A percentile compares a stretch with the other conserved stretches of the same genome.
Evolutionary conservation across 2,888 invertebrate genomes (phyloP).

Genomic region (Macrostomum cliftonense): DNA sequence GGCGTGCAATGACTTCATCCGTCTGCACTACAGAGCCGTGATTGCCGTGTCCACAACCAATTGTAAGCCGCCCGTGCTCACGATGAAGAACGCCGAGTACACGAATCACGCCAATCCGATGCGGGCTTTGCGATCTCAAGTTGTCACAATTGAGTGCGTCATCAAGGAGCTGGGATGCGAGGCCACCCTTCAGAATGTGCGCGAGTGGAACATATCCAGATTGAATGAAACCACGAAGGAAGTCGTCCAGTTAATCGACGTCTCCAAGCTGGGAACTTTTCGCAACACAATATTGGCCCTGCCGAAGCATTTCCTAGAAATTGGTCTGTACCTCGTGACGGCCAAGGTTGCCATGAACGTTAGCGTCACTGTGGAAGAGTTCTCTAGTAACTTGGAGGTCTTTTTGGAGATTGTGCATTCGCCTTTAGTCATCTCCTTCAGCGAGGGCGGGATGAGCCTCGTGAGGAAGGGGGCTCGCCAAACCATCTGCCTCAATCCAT

Average conservation of each 20-base stretch:
- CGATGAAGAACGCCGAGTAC: not conserved
- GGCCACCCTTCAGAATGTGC: constrained; percentile 18
- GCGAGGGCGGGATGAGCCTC: constrained; percentile 22
- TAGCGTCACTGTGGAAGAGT: constrained; percentile 11
- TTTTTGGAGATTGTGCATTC: constrained; percentile 23
- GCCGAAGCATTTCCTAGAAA: constrained; percentile 20
- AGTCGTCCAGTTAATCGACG: not conserved
- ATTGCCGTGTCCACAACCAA: constrained; percentile 4
- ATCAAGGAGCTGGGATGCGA: constrained; percentile 21
- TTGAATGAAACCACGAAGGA: constrained; percentile 3
- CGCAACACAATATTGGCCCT: constrained; percentile 18
- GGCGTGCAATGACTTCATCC: constrained; percentile 5
- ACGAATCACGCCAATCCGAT: constrained; percentile 3
- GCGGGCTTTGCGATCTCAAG: constrained; percentile 8
- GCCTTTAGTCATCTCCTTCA: constrained; percentile 25
- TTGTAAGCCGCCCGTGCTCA: constrained; percentile 6
- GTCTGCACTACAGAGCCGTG: constrained; percentile 8
- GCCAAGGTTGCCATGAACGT: constrained; percentile 25
- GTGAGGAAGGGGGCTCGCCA: constrained; percentile 21
- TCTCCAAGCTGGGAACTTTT: constrained; percentile 8
- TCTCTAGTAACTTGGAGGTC: constrained; percentile 16
- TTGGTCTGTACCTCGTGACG: constrained; percentile 27
- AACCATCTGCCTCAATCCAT: constrained; percentile 23
- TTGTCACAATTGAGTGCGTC: constrained; percentile 11
- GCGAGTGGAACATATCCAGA: constrained; percentile 17